These are phyloP conservation scores for Polyommatus icarus DNA, from an alignment of 2,888 invertebrate species.

Conservation along the genomic window DNA sequence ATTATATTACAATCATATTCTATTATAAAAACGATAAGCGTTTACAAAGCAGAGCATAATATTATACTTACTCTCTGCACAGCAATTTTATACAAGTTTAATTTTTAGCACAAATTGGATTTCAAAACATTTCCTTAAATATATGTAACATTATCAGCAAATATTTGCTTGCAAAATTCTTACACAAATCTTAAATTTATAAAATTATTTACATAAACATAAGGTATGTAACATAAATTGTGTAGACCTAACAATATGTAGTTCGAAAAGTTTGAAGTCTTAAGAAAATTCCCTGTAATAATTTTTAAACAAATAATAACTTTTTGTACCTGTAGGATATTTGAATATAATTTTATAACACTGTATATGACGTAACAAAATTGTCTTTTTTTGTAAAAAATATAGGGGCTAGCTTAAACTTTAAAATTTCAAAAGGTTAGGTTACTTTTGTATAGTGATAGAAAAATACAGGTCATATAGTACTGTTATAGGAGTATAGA, in stretches of 20 bases:
- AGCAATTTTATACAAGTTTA: not conserved
- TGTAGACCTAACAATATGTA: not conserved
- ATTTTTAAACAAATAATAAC: not conserved
- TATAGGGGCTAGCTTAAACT: constrained; percentile 1
- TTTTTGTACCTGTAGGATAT: constrained; percentile 6
- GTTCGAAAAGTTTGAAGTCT: not conserved
- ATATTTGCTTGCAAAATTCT: not conserved
- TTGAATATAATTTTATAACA: not conserved
- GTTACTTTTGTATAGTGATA: not conserved
- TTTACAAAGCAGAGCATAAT: not conserved
- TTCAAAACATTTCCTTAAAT: not conserved
- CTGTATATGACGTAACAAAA: not conserved
- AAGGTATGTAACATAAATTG: not conserved
- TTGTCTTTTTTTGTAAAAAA: not conserved
- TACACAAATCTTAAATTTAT: not conserved
- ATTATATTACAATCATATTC: not conserved
- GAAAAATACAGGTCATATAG: not conserved
- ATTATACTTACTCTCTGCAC: not conserved
- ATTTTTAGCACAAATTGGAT: not conserved
- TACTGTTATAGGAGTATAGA: not conserved
- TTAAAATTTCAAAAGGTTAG: not conserved
- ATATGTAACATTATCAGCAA: not conserved
- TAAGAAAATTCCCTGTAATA: constrained; percentile 5
- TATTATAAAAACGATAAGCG: not conserved
- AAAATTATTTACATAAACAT: not conserved